These are phyloP conservation scores for Tryphoninae sp. DNA, from an alignment of 2,888 invertebrate genomes.

Conservation along the genomic window DNA sequence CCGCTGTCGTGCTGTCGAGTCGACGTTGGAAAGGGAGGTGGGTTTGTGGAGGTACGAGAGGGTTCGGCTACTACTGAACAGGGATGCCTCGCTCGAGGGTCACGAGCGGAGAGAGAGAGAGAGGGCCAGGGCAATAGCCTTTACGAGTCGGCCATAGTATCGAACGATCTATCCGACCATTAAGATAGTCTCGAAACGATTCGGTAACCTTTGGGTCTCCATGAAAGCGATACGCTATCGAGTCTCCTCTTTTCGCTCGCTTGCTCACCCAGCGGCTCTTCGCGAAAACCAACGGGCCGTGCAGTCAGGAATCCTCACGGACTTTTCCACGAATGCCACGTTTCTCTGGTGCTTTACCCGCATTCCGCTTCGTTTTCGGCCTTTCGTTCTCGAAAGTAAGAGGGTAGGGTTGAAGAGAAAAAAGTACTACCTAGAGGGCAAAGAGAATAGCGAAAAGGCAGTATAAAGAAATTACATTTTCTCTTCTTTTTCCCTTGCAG, in stretches of 20 bases:
- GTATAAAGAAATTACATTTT: slow-evolving; percentile 21
- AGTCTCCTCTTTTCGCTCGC: slow-evolving; percentile 68
- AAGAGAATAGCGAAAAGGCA: background rate
- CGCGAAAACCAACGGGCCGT: slow-evolving; percentile 45
- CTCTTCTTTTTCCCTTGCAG: slow-evolving; percentile 54
- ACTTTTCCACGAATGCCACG: slow-evolving; percentile 76
- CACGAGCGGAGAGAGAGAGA: slow-evolving; percentile 63
- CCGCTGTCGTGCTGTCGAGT: slow-evolving; percentile 53
- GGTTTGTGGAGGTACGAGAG: slow-evolving; percentile 51
- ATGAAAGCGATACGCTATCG: slow-evolving; percentile 81
- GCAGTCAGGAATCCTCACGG: slow-evolving; percentile 63
- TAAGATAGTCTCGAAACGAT: slow-evolving; percentile 82
- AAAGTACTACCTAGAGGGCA: background rate
- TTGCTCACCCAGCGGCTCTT: slow-evolving; percentile 64
- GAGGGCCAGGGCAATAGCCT: slow-evolving; percentile 79
- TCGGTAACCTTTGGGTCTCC: slow-evolving; percentile 81
- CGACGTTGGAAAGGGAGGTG: slow-evolving; percentile 43
- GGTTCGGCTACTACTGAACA: slow-evolving; percentile 40
- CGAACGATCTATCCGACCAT: slow-evolving; percentile 81
- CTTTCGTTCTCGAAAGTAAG: slow-evolving; percentile 37
- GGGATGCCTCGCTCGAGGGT: slow-evolving; percentile 65
- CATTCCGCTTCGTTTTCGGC: slow-evolving; percentile 58
- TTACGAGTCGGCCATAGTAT: slow-evolving; percentile 82
- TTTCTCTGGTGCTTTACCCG: slow-evolving; percentile 40
- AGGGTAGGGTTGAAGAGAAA: background rate